Percentiles rank a stretch among this genome's conserved stretches.
phyloP scores from a whole-genome alignment of 2,113 vertebrate genomes.

The Egretta garzetta region DNA sequence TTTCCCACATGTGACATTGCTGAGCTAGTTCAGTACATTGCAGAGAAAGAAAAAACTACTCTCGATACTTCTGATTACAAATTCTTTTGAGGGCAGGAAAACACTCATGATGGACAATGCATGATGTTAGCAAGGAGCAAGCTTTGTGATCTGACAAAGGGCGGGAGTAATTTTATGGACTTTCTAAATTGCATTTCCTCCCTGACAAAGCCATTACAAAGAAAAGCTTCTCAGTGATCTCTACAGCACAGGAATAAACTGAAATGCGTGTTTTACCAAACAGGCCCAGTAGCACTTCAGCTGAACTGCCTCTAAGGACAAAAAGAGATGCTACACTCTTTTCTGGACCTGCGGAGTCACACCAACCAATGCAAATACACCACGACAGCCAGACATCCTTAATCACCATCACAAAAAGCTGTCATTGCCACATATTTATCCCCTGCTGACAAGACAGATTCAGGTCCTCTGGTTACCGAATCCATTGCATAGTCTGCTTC shows the following conservation, averaged over 20 bases:
- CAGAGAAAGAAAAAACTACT: not conserved
- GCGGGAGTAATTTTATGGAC: not conserved
- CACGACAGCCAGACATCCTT: conserved; percentile 51
- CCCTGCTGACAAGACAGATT: conserved; percentile 8
- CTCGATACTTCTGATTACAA: not conserved
- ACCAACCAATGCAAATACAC: conserved; percentile 1
- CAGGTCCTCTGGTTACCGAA: not conserved
- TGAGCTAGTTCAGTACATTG: not conserved
- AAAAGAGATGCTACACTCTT: not conserved
- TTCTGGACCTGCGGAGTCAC: not conserved
- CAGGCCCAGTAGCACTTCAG: not conserved
- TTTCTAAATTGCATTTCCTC: not conserved
- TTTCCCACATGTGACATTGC: not conserved
- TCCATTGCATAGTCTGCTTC: conserved; percentile 19
- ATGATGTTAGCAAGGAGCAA: not conserved
- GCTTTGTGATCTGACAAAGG: not conserved
- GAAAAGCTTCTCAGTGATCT: not conserved
- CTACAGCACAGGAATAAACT: not conserved
- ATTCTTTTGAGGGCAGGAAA: not conserved
- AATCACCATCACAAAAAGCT: conserved; percentile 41
- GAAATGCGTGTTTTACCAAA: not conserved
- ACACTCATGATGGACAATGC: not conserved
- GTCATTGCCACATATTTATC: conserved; percentile 25
- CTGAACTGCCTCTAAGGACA: not conserved
- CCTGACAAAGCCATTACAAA: not conserved